These are phyloP conservation scores for Cremastobaeus sp. DNA, from an alignment of 2,888 invertebrate genomes.

Conservation along the genomic window DNA sequence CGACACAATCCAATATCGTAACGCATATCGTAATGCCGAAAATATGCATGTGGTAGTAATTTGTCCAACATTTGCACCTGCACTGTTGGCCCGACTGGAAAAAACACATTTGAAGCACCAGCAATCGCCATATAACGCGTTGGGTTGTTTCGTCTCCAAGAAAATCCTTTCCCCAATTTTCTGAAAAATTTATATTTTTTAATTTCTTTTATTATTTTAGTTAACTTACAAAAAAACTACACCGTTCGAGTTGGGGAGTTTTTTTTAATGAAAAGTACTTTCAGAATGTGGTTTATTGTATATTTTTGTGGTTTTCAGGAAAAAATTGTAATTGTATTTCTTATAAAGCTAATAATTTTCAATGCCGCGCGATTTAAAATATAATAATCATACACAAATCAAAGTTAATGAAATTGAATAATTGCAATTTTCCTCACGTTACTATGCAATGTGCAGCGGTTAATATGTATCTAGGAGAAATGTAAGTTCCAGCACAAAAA, in stretches of 20 bases:
- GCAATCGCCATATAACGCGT: constrained; percentile 66
- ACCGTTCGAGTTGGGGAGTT: no score
- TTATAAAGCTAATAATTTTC: no score
- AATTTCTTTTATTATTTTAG: not conserved
- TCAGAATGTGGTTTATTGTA: no score
- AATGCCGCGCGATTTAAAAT: not conserved
- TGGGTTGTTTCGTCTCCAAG: constrained; percentile 66
- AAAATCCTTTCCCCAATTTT: constrained; percentile 25
- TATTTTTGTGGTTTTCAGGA: no score
- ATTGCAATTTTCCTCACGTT: constrained; percentile 64
- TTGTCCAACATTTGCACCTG: constrained; percentile 67
- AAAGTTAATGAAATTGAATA: not conserved
- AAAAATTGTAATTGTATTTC: no score
- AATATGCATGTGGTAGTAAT: constrained; percentile 68
- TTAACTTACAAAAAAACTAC: not conserved
- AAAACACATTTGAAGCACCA: constrained; percentile 67
- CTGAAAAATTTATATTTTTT: constrained; percentile 4
- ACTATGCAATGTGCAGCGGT: constrained; percentile 74
- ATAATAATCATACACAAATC: not conserved
- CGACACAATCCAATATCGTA: constrained; percentile 64
- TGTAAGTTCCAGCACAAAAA: constrained; percentile 71
- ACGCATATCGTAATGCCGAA: constrained; percentile 64
- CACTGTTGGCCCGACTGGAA: constrained; percentile 65
- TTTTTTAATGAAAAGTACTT: constrained; percentile 1
- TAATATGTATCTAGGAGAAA: constrained; percentile 69